A percentile compares a stretch with the other conserved stretches of the same genome.
Conservation (phyloP, 2,113 vertebrate species). For the Chelonoidis abingdonii region DNA sequence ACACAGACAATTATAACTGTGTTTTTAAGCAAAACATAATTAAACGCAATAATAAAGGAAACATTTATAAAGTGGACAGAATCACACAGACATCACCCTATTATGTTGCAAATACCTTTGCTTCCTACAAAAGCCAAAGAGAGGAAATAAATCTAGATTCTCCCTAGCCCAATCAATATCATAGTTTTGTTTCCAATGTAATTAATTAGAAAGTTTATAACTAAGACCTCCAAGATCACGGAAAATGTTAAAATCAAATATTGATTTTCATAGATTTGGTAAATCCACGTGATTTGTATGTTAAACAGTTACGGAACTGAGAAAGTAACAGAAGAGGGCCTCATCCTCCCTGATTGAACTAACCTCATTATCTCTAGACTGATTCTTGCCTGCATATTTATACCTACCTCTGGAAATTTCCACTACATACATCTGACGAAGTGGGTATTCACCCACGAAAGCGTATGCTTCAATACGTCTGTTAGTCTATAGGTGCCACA, state of each 20-base stretch:
- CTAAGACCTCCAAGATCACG: background rate
- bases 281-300: conserved; percentile 16
- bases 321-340: background rate
- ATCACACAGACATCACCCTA: conserved; percentile 60
- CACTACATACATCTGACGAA: too few species aligned
- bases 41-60: conserved; percentile 75
- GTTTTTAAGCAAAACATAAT: conserved; percentile 77
- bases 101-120: conserved; percentile 50
- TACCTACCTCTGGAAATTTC: too few species aligned
- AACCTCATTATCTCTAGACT: too few species aligned
- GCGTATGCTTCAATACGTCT: too few species aligned
- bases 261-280: background rate
- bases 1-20: conserved; percentile 68
- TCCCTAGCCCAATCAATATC: background rate
- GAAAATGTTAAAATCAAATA: conserved; percentile 41
- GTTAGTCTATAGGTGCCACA: too few species aligned
- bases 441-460: too few species aligned
- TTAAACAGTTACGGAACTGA: background rate
- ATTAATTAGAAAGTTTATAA: background rate
- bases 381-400: too few species aligned
- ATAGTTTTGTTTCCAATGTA: background rate
- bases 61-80: conserved; percentile 61
- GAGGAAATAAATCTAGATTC: conserved; percentile 40
- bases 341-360: too few species aligned
- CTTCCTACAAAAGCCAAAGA: conserved; percentile 41